Conservation (phyloP, 2,797 vertebrate genomes). For the Pelodytes ibericus region DNA sequence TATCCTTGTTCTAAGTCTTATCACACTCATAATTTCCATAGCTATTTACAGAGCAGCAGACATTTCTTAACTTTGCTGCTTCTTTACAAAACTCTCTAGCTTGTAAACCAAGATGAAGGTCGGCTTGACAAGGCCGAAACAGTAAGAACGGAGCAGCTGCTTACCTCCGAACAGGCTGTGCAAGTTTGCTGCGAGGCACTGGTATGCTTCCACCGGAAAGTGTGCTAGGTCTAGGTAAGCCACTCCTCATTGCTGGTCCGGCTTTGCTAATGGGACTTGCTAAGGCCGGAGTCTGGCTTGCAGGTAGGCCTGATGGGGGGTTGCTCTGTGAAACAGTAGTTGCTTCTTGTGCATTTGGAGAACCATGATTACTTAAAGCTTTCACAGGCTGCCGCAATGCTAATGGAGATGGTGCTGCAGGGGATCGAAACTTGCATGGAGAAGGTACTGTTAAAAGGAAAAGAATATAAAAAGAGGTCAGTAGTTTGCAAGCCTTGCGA, state of each 20-base stretch:
- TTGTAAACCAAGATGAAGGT: too few species aligned
- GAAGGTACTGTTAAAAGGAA: conserved; percentile 83
- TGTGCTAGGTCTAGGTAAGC: conserved; percentile 90
- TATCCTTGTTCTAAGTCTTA: too few species aligned
- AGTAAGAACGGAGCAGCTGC: conserved; percentile 31
- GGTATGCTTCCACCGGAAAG: conserved; percentile 83
- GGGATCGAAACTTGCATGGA: conserved; percentile 92
- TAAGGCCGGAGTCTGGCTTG: conserved; percentile 66
- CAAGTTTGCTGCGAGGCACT: conserved; percentile 96
- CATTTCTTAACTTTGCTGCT: too few species aligned
- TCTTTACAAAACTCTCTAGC: too few species aligned
- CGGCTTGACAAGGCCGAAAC: too few species aligned
- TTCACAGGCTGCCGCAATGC: conserved; percentile 92
- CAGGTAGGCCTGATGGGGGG: conserved; percentile 70
- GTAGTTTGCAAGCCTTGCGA: too few species aligned
- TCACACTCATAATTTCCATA: too few species aligned
- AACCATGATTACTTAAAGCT: conserved; percentile 83
- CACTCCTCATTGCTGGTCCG: conserved; percentile 82
- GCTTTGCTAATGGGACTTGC: conserved; percentile 76
- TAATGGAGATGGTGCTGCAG: conserved; percentile 88
- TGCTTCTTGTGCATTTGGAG: conserved; percentile 70
- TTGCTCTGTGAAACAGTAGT: conserved; percentile 68
- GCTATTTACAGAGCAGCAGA: too few species aligned
- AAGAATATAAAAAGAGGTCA: not conserved
- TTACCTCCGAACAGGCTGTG: conserved; percentile 95